Conservation (phyloP, 2,797 vertebrate species). For the Caiman crocodilus region DNA sequence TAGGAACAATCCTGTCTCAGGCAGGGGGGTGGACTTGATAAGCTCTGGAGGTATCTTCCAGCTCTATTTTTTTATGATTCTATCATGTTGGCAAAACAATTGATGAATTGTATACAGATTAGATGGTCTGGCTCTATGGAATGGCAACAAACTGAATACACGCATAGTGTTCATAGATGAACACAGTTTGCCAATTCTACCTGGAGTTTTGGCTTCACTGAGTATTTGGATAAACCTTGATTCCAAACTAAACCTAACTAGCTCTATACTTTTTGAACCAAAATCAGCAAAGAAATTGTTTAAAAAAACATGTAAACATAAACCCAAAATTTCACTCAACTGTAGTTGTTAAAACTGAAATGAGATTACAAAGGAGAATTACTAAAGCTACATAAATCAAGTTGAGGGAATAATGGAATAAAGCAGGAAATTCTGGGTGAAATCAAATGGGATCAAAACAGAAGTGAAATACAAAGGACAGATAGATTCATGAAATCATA, state of each 20-base stretch:
- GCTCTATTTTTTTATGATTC: too few relatives aligned
- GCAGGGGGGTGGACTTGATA: too few relatives aligned
- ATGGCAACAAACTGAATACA: neutral
- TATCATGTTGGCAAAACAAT: too few relatives aligned
- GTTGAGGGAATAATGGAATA: neutral
- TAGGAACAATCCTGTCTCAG: too few relatives aligned
- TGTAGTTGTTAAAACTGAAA: neutral
- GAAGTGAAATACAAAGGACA: neutral
- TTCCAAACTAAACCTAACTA: neutral
- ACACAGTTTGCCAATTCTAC: neutral
- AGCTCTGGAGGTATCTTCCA: too few relatives aligned
- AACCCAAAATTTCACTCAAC: neutral
- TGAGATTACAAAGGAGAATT: neutral
- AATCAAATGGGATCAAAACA: neutral
- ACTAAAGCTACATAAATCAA: neutral
- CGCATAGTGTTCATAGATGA: neutral
- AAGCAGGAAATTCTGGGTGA: neutral
- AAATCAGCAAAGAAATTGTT: neutral
- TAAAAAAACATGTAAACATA: neutral
- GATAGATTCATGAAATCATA: neutral
- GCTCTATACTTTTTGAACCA: neutral
- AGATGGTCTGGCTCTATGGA: accelerated
- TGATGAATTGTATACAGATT: neutral
- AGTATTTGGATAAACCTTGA: neutral
- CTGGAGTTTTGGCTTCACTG: neutral